A percentile compares a stretch with the other conserved stretches of the same genome.
phyloP scores from a whole-genome alignment of 2,888 invertebrate species.

The Marasmarcha lunaedactyla region DNA sequence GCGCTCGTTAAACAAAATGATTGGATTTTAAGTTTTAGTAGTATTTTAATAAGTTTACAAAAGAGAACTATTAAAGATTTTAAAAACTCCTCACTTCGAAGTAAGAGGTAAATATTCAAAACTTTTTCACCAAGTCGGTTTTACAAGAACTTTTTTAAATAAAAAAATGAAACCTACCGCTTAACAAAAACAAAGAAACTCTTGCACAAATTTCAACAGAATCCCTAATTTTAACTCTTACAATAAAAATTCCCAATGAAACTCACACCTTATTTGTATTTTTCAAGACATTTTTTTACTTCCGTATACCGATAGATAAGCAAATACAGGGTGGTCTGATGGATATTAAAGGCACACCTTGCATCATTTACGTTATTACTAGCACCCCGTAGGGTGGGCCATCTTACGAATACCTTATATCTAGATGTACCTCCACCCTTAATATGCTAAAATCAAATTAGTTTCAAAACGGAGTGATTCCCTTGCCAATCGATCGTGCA shows the following conservation, averaged over 20 bases:
- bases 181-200: too few species aligned
- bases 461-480: conserved; percentile 65
- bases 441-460: conserved; percentile 72
- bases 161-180: too few species aligned
- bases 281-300: conserved; percentile 60
- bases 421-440: conserved; percentile 59
- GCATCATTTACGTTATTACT: conserved; percentile 69
- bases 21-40: too few species aligned
- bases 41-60: too few species aligned
- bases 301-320: conserved; percentile 68
- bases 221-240: background rate
- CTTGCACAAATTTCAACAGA: background rate
- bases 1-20: too few species aligned
- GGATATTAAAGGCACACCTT: conserved; percentile 71
- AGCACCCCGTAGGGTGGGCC: conserved; percentile 28
- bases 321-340: conserved; percentile 68
- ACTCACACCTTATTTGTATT: background rate
- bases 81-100: too few species aligned
- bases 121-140: too few species aligned
- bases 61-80: too few species aligned
- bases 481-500: conserved; percentile 51
- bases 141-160: too few species aligned
- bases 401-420: conserved; percentile 55
- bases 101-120: too few species aligned
- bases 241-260: background rate